Base-by-base conservation (phyloP, 2,113 vertebrate species). In the Phylloscopus trochilus region DNA sequence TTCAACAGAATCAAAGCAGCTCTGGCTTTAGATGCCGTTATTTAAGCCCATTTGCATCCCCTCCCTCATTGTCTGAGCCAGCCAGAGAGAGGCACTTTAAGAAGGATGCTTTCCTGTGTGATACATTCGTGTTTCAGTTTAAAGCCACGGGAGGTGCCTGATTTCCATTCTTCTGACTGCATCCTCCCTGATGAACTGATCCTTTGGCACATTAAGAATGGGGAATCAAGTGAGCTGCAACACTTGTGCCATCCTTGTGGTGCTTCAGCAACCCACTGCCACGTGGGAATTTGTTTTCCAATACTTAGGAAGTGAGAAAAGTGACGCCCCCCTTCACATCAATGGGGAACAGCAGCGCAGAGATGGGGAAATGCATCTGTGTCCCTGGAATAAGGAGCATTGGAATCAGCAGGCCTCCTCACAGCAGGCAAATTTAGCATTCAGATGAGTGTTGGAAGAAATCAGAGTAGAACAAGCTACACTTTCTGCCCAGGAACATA, bases 341-440 rank as follows among this genome's bases (percentile, higher is more conserved):
- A 27, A 22, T 0, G 26, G 55, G 44, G 49, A 69, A 53, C 5
- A 49, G 58, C 75, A 58, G 77, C 20, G 9, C 1, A 23, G 3
- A 23, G 58, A 22, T 1, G 26, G 51, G 41, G 49, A 69, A 69
- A n/a, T 0, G 0, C 37, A 73, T 76, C 15, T 15, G 4, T 16
- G 26, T 24, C 35, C 1, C 3, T 13, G 9, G 44, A 15, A 41
- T 8, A 27, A 44, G 63, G 35, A 52, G 9, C 10, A 4, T 0
- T 17, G 47, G 49, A 33, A 49, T 15, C 82, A n/a, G 41, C n/a
- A 64, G 44, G 15, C 11, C 31, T 70, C 56, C 73, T 79, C 37
- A 2, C 33, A 55, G 77, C 62, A 66, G n/a, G 52, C 8, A 21
- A 14, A 12, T 30, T 9, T 5, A 76, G 44, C 49, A 11, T 49